Base-by-base conservation (phyloP, 1,140 invertebrate genomes). In the Phortica variegata region DNA sequence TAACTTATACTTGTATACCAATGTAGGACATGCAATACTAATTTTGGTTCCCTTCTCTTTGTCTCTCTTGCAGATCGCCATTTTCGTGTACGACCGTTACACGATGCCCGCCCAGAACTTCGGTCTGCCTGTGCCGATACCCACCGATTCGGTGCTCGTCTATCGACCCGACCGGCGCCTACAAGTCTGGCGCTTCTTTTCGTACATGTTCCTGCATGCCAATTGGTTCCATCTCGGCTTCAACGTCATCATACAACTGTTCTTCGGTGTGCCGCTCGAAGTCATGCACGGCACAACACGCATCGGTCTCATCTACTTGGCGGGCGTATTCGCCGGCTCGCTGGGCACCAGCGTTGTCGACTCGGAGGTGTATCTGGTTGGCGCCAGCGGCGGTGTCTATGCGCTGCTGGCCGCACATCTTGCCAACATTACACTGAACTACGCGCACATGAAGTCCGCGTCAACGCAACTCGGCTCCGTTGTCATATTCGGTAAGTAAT, bases 151-250 rank as follows among this genome's bases (percentile, higher is more conserved):
- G 61, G 84, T 93, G 44, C 91, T 97, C 66, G 94, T 97, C 50
- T 97, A 95, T 80, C 83, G 93, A 52, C 93, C 93, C 20, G 93
- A 97, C 80, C 87, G 91, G 65, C 82, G 93, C 34, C 81, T 86
- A 15, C 91, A 97, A 78, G 81, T 96, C 41, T 97, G 94, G 93
- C 85, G 94, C 65, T 97, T 96, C 78, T 80, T 95, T 52, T 87
- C 92, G 61, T 97, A 97, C 79, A 95, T 94, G 86, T 88, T 97
- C 57, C 83, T 97, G 62, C 95, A 97, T 79, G 92, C 92, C 32
- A 93, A 94, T 87, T 97, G 93, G 93, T 83, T 96, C 49, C 94
- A 97, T 78, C 81, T 97, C 62, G 84, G 93, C 39, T 96, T 97
- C 83, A 97, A 97, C 79, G 84, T 97, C 55, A 84, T 94, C 42